phyloP scores from a whole-genome alignment of 2,888 invertebrate genomes.

The Xiphydria camelus region DNA sequence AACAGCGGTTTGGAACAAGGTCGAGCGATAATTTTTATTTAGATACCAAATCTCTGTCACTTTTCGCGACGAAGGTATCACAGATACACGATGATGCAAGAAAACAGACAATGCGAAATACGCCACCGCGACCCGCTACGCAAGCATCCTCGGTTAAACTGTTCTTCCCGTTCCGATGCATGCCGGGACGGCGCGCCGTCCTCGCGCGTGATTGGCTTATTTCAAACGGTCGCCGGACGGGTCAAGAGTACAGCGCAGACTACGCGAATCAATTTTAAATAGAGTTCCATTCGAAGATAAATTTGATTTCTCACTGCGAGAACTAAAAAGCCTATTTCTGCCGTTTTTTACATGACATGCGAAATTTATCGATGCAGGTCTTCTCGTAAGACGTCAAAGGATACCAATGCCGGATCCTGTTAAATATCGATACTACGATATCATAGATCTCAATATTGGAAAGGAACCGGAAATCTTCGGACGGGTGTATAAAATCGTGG shows the following conservation, averaged over 20 bases:
- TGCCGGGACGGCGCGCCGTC: too few species aligned
- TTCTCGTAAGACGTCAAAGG: slow-evolving; percentile 79
- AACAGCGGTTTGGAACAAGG: slow-evolving; percentile 90
- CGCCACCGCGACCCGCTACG: too few species aligned
- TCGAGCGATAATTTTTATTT: slow-evolving; percentile 38
- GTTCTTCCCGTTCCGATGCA: too few species aligned
- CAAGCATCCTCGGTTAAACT: too few species aligned
- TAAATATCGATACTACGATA: slow-evolving; percentile 77
- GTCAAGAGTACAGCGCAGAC: too few species aligned
- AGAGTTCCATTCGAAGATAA: background rate
- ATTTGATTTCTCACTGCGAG: slow-evolving; percentile 17
- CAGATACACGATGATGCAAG: too few species aligned
- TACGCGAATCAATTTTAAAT: background rate
- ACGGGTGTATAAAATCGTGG: slow-evolving; percentile 77
- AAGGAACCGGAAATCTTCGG: slow-evolving; percentile 80
- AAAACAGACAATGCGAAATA: background rate
- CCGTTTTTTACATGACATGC: background rate
- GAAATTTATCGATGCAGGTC: slow-evolving; percentile 66
- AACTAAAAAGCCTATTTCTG: slow-evolving; percentile 1
- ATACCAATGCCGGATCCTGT: slow-evolving; percentile 76
- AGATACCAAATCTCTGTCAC: too few species aligned
- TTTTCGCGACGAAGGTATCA: too few species aligned
- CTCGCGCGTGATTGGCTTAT: too few species aligned
- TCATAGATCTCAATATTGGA: slow-evolving; percentile 86
- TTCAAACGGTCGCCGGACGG: too few species aligned